Evolutionary conservation across 2,797 vertebrate genomes (phyloP), one percentile per base, ranked within the genome.

Genomic region (Fistularia tabacaria): DNA sequence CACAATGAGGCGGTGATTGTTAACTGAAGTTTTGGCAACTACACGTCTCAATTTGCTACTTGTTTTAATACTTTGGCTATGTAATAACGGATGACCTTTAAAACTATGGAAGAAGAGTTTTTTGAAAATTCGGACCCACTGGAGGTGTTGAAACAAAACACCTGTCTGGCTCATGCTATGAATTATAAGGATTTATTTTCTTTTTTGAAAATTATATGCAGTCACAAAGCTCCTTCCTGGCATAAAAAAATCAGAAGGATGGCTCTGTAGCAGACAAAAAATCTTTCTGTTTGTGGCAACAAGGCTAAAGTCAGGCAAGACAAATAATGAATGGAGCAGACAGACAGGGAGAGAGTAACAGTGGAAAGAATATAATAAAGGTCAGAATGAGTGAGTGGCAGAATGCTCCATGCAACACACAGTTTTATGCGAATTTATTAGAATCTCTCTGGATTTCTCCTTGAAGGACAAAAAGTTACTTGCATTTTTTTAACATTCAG

Each of bases 281-380:
- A 36, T 9, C 4, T 36, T 36, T 15, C 40, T 12, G 14, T 40
- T 52, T 11, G 7, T 44, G 9, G 25, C 41, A 54, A 46, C 14
- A 9, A 15, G 36, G 51, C 14, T 8, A 37, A 12, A 3, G 51
- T 12, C 6, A 54, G 13, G 9, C 43, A 25, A 8, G 40, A n/a
- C 15, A 54, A 54, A 54, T n/a, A 37, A 54, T 54, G 52, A 54
- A 45, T 15, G 7, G 41, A 53, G 51, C 5, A 36, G 51, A 43
- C 51, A 53, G 46, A 41, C n/a, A 14, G n/a, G n/a, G 43, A 41
- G 49, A 44, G 41, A 50, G 41, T 46, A 49, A 71, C 9, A 43
- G 41, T 59, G 59, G 50, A 65, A 13, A 54, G 49, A 56, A 74
- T 77, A 73, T 64, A 71, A 71, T 77, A 79, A 83, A 88, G 73